Base-by-base conservation (phyloP, 2,888 invertebrate genomes). In the Spialia ferax region DNA sequence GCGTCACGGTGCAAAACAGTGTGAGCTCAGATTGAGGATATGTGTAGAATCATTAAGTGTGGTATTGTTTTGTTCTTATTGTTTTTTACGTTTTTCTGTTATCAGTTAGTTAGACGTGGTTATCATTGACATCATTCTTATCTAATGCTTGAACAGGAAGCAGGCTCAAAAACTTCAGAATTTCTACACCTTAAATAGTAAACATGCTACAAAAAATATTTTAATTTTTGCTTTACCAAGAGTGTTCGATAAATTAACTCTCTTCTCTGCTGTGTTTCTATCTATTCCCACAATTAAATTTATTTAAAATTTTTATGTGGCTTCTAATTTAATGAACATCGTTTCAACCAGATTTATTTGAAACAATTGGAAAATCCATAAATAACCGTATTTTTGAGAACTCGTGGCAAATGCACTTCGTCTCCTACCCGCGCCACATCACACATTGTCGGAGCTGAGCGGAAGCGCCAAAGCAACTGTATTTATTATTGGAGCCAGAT, bases 401-500 rank as follows among this genome's bases (percentile, higher is more conserved):
- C 18, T 18, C 18, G 0, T 32, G 20, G 22, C 64, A 65, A 65
- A 65, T 59, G 64, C 48, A 59, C 64, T 59, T 57, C 56, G 35
- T 65, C 56, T 22, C 45, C 29, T 65, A 50, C 42, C n/a, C 20
- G 23, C 15, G 29, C 10, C 50, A 63, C 68, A 63, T 62, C 55
- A 70, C 70, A 57, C 65, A 66, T 62, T 59, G 71, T 59, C 50
- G 55, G 20, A 61, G 8, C 45, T 22, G 71, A 72, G 73, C 78
- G 79, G 77, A 78, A 77, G 75, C 75, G 68, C 68, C 69, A 72
- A 73, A 69, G 74, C 72, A 71, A 74, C 71, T 76, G 74, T 83
- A 81, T 84, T 84, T 84, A 77, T 84, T 84, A 81, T 82, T 83
- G 74, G 77, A 76, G 73, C 75, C 26, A 65, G 73, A 82, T 81